A percentile compares a stretch with the other conserved stretches of the same genome.
Evolutionary conservation across 2,888 invertebrate species (phyloP).

Genomic region (Dugesia japonica): DNA sequence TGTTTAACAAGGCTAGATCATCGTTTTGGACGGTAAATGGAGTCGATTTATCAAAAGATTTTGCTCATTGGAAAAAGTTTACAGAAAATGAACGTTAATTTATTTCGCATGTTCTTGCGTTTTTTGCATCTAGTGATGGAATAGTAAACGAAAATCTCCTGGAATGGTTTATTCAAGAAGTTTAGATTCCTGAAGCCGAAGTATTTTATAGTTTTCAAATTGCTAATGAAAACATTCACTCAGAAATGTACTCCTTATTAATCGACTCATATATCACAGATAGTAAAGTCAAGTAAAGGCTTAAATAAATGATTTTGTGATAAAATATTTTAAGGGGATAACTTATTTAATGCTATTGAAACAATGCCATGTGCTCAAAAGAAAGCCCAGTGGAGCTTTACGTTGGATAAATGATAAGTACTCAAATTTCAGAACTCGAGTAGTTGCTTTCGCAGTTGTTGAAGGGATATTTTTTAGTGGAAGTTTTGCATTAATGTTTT

Average conservation of each 20-base stretch:
- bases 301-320: background rate
- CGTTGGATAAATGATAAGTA: constrained; percentile 72
- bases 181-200: constrained; percentile 83
- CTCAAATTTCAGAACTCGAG: constrained; percentile 77
- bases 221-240: constrained; percentile 97
- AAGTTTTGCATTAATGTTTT: constrained; percentile 93
- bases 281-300: constrained; percentile 59
- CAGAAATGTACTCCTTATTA: constrained; percentile 94
- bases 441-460: constrained; percentile 92
- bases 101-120: constrained; percentile 85
- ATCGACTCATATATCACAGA: constrained; percentile 89
- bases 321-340: constrained; percentile 54
- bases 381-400: constrained; percentile 95
- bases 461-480: constrained; percentile 99
- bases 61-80: constrained; percentile 66
- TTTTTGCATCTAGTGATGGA: constrained; percentile 97
- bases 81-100: constrained; percentile 76
- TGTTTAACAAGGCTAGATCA: constrained; percentile 97
- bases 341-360: constrained; percentile 86
- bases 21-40: constrained; percentile 99
- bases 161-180: constrained; percentile 87
- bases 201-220: constrained; percentile 98
- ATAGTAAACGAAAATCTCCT: constrained; percentile 97
- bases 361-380: constrained; percentile 85
- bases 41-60: constrained; percentile 79